These are phyloP conservation scores for Porites cylindrica DNA, from an alignment of 92 coral and sea anemone species.

Conservation along the genomic window DNA sequence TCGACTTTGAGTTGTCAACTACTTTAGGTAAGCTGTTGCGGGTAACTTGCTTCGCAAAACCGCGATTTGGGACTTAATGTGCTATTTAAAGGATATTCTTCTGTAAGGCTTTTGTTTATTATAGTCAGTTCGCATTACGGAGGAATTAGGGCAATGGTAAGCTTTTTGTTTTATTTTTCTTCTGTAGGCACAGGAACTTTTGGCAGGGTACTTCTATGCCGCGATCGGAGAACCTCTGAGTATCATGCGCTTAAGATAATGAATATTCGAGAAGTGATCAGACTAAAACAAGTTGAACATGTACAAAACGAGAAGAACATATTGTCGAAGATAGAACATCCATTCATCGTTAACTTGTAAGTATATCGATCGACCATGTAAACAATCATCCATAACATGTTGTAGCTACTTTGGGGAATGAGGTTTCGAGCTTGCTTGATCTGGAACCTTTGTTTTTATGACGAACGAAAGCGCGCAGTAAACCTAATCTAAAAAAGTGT, in stretches of 20 bases:
- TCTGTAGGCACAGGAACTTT: constrained; percentile 97
- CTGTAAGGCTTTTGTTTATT: constrained; percentile 33
- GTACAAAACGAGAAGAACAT: constrained; percentile 98
- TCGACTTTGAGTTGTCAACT: constrained; percentile 91
- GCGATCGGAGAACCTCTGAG: constrained; percentile 85
- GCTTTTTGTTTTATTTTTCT: neutral
- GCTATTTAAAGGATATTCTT: constrained; percentile 24
- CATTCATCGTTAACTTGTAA: constrained; percentile 98
- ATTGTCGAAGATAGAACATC: constrained; percentile 92
- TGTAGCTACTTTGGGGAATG: constrained; percentile 12
- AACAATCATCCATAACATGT: constrained; percentile 39
- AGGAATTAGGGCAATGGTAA: neutral
- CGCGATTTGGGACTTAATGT: constrained; percentile 42
- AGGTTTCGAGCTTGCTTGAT: neutral
- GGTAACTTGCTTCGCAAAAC: neutral
- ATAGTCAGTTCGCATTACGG: constrained; percentile 19
- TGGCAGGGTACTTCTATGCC: constrained; percentile 91
- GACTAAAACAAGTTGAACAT: constrained; percentile 98
- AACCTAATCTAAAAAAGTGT: neutral
- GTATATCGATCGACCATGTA: constrained; percentile 54
- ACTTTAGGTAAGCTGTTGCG: constrained; percentile 83
- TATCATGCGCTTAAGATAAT: constrained; percentile 94
- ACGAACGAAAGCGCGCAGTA: neutral
- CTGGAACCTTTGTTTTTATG: too few relatives aligned
- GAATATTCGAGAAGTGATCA: constrained; percentile 97